Percentiles rank a stretch among this genome's conserved stretches.
These are phyloP conservation scores for Chaitophorus viminalis DNA, from an alignment of 2,888 invertebrate genomes.

Conservation along the genomic window DNA sequence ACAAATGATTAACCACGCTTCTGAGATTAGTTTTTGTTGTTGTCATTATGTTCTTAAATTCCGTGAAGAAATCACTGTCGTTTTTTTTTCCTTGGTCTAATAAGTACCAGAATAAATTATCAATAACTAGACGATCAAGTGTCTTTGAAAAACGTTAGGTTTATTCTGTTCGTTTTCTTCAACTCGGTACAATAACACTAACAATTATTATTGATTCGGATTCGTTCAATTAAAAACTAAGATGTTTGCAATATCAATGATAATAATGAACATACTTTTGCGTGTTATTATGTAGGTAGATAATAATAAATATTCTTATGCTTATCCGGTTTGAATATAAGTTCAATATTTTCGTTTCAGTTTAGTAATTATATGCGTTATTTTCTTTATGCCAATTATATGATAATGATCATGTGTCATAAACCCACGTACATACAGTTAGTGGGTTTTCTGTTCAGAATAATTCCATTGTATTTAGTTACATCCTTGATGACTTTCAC, in stretches of 20 bases:
- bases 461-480: constrained; percentile 31
- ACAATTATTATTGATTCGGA: background rate
- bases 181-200: too few relatives aligned
- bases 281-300: background rate
- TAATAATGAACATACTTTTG: background rate
- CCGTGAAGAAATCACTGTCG: constrained; percentile 49
- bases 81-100: constrained; percentile 51
- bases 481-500: constrained; percentile 56
- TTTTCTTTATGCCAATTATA: constrained; percentile 15
- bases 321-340: background rate
- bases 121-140: constrained; percentile 20
- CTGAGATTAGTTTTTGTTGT: constrained; percentile 23
- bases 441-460: constrained; percentile 28
- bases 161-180: background rate
- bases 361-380: background rate
- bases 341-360: constrained; percentile 3
- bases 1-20: constrained; percentile 54
- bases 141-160: background rate
- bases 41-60: constrained; percentile 28
- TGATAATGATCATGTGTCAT: constrained; percentile 38
- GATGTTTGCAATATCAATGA: background rate
- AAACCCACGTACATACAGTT: background rate
- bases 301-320: background rate
- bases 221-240: background rate
- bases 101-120: constrained; percentile 12